These are phyloP conservation scores for Microchrysa polita DNA, from an alignment of 2,888 invertebrate species.

Conservation along the genomic window DNA sequence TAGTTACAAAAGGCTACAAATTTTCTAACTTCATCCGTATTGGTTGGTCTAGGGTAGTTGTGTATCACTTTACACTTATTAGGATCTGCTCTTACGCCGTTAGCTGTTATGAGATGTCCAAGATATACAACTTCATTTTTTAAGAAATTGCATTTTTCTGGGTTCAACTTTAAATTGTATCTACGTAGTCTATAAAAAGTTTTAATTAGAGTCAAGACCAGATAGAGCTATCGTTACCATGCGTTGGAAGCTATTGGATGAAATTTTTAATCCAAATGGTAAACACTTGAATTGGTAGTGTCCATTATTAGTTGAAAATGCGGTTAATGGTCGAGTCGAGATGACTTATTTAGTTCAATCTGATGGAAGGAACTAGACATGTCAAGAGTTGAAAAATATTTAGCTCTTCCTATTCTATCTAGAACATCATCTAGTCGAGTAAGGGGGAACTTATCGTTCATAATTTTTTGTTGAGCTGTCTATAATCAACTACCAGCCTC, in stretches of 20 bases:
- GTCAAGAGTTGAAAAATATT: no score
- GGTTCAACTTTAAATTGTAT: slow-evolving; percentile 16
- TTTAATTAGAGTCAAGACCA: background rate
- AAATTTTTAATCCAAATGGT: no score
- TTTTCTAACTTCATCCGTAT: slow-evolving; percentile 45
- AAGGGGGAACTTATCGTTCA: slow-evolving; percentile 15
- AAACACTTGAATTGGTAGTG: slow-evolving; percentile 28
- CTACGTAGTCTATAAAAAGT: background rate
- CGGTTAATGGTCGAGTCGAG: slow-evolving; percentile 32
- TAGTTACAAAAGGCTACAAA: slow-evolving; percentile 53
- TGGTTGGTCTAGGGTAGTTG: no score
- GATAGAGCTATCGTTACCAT: slow-evolving; percentile 18
- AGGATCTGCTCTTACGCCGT: no score
- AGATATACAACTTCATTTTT: slow-evolving; percentile 10
- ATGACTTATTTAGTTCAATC: background rate
- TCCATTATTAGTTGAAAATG: slow-evolving; percentile 5
- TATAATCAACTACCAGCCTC: no score
- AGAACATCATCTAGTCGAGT: slow-evolving; percentile 15
- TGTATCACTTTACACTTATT: no score
- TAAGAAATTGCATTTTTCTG: slow-evolving; percentile 10
- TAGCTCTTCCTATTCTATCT: no score
- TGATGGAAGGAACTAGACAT: no score
- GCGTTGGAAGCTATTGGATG: slow-evolving; percentile 23
- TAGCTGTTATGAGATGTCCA: slow-evolving; percentile 18
- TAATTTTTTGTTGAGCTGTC: slow-evolving; percentile 2